phyloP scores from a whole-genome alignment of 2,113 vertebrate species.

The Anas platyrhynchos region DNA sequence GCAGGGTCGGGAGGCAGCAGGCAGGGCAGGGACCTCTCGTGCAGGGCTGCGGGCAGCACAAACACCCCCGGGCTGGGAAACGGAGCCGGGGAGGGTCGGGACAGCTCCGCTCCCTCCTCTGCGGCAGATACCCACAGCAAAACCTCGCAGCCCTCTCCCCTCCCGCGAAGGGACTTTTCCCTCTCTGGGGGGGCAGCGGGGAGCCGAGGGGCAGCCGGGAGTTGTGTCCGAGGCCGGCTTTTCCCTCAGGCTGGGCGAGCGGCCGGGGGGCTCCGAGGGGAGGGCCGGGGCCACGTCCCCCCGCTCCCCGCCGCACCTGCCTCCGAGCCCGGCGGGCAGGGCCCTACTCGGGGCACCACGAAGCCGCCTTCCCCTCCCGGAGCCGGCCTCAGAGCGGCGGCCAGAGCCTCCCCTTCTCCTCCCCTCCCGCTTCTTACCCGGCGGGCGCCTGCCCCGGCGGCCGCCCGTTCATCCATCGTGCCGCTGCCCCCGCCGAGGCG shows the following conservation, averaged over 20 bases:
- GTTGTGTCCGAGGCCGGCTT: neutral
- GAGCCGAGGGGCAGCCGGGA: neutral
- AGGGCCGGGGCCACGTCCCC: neutral
- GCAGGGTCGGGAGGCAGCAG: neutral
- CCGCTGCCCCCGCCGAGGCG: neutral
- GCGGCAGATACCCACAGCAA: neutral
- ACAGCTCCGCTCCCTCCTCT: neutral
- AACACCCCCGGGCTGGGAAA: neutral
- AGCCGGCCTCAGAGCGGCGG: neutral
- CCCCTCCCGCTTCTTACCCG: neutral
- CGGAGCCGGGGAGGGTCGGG: neutral
- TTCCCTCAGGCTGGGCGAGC: neutral
- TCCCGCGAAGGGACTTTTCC: fast-evolving
- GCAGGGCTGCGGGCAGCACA: neutral
- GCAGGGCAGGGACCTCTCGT: neutral
- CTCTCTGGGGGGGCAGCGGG: neutral
- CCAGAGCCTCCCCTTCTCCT: neutral
- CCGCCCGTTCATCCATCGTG: conserved; percentile 28
- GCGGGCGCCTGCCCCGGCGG: conserved; percentile 4
- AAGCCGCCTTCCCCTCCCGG: too few relatives aligned
- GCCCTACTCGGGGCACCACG: too few relatives aligned
- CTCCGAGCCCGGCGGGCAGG: neutral
- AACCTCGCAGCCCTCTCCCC: neutral
- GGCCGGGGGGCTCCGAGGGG: neutral
- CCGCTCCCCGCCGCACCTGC: neutral